Evolutionary conservation across 2,113 vertebrate species (phyloP), one percentile per base, ranked within the genome.

Genomic region (Xenopus borealis): DNA sequence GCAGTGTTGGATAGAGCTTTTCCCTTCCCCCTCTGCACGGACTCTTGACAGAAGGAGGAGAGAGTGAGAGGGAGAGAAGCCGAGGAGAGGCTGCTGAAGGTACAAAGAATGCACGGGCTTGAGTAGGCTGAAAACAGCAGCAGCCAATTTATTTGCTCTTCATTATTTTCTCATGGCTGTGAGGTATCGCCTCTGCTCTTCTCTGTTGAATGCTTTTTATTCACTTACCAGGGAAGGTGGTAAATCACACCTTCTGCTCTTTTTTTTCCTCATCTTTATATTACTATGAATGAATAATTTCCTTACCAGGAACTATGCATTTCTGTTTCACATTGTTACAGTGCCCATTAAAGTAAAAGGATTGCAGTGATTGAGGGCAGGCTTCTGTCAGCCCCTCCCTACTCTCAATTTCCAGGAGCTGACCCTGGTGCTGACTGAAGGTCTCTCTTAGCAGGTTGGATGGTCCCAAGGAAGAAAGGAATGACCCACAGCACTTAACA

Each of bases 21-120:
- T 62, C 74, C 66, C 74, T 77, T 77, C 74, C 74, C 74, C 74
- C 65, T 16, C 66, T 57, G 30, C 66, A 77, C 59, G 58, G 73
- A 76, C 73, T 76, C 72, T 14, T 76, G 66, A 69, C 73, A 76
- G 73, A 76, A 76, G 67, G 74, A 77, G 74, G 66, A 70, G 65
- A 67, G 65, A 46, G 63, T 18, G 18, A 61, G 19, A 30, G 65
- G 66, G 58, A 72, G 59, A 70, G 74, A 18, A 62, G 66, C 58
- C 55, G 67, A 77, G 59, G 44, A 55, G 27, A 75, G 66, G 66
- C 45, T 57, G 47, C 66, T 55, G 66, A 18, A 55, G 74, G 66
- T 57, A 18, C 46, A 69, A 57, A 62, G 12, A 52, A 50, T 50
- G 17, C 44, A 23, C 13, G 65, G n/a, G n/a, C 46, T 50, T 8